Conservation (phyloP, 1,140 invertebrate genomes). For the Diabrotica virgifera region DNA sequence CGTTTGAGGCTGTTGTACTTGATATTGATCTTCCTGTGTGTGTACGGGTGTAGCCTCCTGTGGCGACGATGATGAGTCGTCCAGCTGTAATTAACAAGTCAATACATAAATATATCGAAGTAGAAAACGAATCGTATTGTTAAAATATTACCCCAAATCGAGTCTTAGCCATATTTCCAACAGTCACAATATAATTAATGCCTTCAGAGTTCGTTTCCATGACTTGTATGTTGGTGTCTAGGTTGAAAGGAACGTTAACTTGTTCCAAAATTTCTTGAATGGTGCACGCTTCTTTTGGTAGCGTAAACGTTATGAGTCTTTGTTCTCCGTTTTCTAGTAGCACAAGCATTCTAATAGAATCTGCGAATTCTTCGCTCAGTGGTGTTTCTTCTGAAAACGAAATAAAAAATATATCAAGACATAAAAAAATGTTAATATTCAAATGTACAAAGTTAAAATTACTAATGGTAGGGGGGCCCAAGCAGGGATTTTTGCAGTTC, state of each 20-base stretch:
- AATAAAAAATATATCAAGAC: slow-evolving; percentile 6
- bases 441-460: too few species aligned
- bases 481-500: too few species aligned
- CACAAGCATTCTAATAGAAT: slow-evolving; percentile 69
- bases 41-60: background rate
- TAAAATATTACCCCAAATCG: slow-evolving; percentile 19
- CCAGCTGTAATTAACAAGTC: slow-evolving; percentile 16
- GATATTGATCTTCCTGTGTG: too few species aligned
- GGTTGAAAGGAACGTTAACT: slow-evolving; percentile 62
- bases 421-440: background rate
- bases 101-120: background rate
- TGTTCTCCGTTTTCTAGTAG: slow-evolving; percentile 70
- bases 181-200: slow-evolving; percentile 73
- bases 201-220: slow-evolving; percentile 65
- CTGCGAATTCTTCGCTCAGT: slow-evolving; percentile 41
- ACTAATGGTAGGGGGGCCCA: too few species aligned
- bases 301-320: slow-evolving; percentile 72
- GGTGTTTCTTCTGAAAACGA: slow-evolving; percentile 36
- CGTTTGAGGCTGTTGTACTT: background rate
- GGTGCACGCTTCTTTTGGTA: slow-evolving; percentile 74
- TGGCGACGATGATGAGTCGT: background rate
- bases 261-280: slow-evolving; percentile 76
- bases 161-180: slow-evolving; percentile 48
- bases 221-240: slow-evolving; percentile 65
- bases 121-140: too few species aligned